A percentile compares a stretch with the other conserved stretches of the same genome.
These are phyloP conservation scores for Bubo bubo DNA, from an alignment of 2,113 vertebrate genomes.

Conservation along the genomic window DNA sequence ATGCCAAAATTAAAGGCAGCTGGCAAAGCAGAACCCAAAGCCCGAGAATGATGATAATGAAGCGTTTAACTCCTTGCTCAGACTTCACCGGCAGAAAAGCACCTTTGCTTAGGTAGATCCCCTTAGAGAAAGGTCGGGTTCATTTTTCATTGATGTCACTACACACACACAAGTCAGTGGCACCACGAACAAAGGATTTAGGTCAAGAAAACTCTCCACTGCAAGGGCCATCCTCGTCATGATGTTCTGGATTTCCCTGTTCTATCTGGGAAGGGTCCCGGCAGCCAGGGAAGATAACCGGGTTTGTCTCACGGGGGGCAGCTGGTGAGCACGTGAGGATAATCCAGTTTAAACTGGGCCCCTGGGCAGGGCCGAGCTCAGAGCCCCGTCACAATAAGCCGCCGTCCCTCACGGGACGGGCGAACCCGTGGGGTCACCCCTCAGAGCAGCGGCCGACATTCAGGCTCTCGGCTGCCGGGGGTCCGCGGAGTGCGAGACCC, in stretches of 20 bases:
- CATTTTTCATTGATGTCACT: background rate
- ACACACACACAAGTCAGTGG: background rate
- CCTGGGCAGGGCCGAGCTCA: background rate
- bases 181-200: background rate
- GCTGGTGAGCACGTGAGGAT: fast-evolving
- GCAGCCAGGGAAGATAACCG: background rate
- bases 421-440: no score
- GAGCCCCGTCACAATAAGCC: background rate
- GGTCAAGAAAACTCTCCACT: background rate
- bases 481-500: background rate
- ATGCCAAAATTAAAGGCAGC: background rate
- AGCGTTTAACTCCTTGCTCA: background rate
- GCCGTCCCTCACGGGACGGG: fast-evolving
- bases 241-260: background rate
- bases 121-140: background rate
- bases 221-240: no score
- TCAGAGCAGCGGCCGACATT: no score
- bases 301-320: fast-evolving
- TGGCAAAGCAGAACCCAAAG: background rate
- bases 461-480: no score
- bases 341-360: background rate
- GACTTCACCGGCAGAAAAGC: background rate
- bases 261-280: background rate
- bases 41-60: background rate
- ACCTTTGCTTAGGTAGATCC: background rate